A percentile compares a stretch with the other conserved stretches of the same genome.
These are phyloP conservation scores for Dendrolimus houi DNA, from an alignment of 2,888 invertebrate species.

Conservation along the genomic window DNA sequence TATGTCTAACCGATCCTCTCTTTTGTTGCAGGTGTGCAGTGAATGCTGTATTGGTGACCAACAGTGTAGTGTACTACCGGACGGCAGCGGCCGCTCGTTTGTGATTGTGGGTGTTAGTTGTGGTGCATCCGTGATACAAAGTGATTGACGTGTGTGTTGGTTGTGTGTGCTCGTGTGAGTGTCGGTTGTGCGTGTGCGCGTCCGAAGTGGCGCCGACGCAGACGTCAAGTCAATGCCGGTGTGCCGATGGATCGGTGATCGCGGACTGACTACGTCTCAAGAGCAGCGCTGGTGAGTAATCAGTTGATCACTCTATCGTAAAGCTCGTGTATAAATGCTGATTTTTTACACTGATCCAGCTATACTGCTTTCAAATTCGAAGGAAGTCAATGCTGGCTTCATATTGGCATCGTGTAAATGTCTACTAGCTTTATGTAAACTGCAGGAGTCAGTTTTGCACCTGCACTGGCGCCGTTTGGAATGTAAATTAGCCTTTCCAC, in stretches of 20 bases:
- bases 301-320: too few relatives aligned
- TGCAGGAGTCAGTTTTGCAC: too few relatives aligned
- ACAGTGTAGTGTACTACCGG: constrained; percentile 24
- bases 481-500: too few relatives aligned
- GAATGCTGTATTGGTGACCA: constrained; percentile 8
- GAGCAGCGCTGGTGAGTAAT: constrained; percentile 66
- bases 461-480: too few relatives aligned
- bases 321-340: too few relatives aligned
- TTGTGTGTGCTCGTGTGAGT: constrained; percentile 25
- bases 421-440: too few relatives aligned
- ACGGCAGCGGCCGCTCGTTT: constrained; percentile 22
- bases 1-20: constrained; percentile 18
- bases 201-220: constrained; percentile 56
- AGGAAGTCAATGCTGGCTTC: too few relatives aligned
- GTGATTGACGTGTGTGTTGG: constrained; percentile 30
- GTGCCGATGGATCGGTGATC: constrained; percentile 75
- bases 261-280: constrained; percentile 61
- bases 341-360: too few relatives aligned
- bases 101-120: constrained; percentile 18
- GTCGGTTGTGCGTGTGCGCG: constrained; percentile 26
- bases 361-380: too few relatives aligned
- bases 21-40: constrained; percentile 46
- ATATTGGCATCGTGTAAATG: too few relatives aligned
- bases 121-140: constrained; percentile 18
- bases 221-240: constrained; percentile 65